Base-by-base conservation (phyloP, 2,113 vertebrate genomes). In the Pelvicachromis taeniatus region DNA sequence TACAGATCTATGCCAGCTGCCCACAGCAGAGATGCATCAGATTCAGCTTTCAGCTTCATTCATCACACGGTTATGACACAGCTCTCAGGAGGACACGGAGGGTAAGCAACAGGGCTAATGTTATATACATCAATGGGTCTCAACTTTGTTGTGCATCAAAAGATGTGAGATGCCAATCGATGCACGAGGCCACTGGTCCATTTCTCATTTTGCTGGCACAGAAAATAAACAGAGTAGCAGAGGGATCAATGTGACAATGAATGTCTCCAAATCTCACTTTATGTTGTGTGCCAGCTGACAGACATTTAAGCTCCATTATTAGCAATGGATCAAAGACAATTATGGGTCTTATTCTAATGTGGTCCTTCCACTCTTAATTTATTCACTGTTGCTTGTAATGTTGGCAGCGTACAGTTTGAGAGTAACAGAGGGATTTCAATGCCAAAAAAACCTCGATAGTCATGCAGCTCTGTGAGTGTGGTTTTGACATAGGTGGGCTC, bases 41-140 rank as follows among this genome's bases (percentile, higher is more conserved):
- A 79, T 31, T 55, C 40, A 31, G 54, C 65, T n/a, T n/a, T n/a
- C 38, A 13, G 73, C 42, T 55, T 38, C 84, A 88, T 89, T 83
- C 53, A 87, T 92, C 87, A 77, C 77, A 0, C 40, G 63, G 52
- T 33, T 61, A 58, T 53, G 80, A 58, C 78, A 82, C 23, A 13
- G 59, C 85, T 79, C 78, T 53, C 81, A 29, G n/a, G 78, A 68
- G 55, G 63, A 77, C 78, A 61, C 4, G 6, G 9, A 48, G 50
- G 58, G 14, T 73, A 13, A 63, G 80, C 50, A 33, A 40, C 77
- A 8, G 73, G 29, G 58, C 40, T 80, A 58, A 86, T 68, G 63
- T 56, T 40, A 16, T 73, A 70, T 77, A 87, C 75, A 75, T 42
- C 38, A 65, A 61, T 19, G 75, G 80, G 80, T 9, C 58, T 78